Evolutionary conservation across 2,113 vertebrate genomes (phyloP), one percentile per base, ranked within the genome.

Genomic region (Varanus komodoensis): DNA sequence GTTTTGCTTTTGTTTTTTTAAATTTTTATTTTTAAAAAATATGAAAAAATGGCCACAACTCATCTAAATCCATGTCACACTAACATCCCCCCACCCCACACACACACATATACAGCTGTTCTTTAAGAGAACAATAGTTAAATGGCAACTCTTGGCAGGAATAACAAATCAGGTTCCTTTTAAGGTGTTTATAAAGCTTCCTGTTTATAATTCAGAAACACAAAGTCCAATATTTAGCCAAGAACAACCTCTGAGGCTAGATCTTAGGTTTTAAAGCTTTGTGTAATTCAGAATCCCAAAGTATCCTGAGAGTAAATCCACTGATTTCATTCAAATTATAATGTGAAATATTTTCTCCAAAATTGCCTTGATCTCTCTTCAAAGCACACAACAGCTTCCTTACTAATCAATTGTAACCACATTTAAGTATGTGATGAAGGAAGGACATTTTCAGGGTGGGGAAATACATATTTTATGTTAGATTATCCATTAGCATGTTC

Each of bases 351-450:
- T 82, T 82, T 38, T 11, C 54, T 23, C 17, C 80, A 1, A 82
- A 82, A 82, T 82, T 82, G 32, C 54, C 80, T 82, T 82, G 80
- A 82, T 82, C 54, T 61, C 80, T 21, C 80, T 82, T 82, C 80
- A 82, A 82, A 82, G 32, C 32, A 34, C 54, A 54, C 80, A 82
- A 61, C 80, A 57, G 52, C 17, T 4, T 44, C 25, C 80, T 82
- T 82, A 61, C 52, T 82, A 82, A 82, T 82, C 52, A 61, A 32
- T 32, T 21, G 19, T 61, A 82, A 82, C 52, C 80, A 82, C 32
- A 61, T 82, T 82, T 61, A 61, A 17, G 54, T 82, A 19, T 61
- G 80, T 23, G 17, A 61, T 61, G 32, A 82, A 82, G 61, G 52
- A 32, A 11, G 80, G 6, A 23, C 32, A 21, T 61, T 57, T 32